These are phyloP conservation scores for Rhingia campestris DNA, from an alignment of 2,888 invertebrate genomes.

Conservation along the genomic window DNA sequence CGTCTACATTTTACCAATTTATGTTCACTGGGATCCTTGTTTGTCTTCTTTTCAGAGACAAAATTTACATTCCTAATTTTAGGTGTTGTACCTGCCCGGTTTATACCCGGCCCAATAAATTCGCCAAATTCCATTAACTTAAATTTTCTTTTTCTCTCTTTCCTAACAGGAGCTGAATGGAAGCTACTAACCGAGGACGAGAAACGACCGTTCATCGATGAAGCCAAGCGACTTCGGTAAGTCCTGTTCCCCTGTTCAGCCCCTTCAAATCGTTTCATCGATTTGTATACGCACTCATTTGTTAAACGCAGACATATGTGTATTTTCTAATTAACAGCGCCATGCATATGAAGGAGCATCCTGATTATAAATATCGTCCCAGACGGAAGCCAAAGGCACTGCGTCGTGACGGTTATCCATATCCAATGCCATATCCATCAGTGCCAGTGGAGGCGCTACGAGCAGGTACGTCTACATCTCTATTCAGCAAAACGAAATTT, in stretches of 20 bases:
- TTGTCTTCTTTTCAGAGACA: too few species aligned
- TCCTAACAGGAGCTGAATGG: conserved; percentile 93
- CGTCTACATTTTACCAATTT: too few species aligned
- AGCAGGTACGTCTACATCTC: conserved; percentile 85
- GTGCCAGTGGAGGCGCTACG: conserved; percentile 94
- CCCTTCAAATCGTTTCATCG: background rate
- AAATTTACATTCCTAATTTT: too few species aligned
- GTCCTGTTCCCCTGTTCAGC: conserved; percentile 10
- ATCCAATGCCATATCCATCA: conserved; percentile 95
- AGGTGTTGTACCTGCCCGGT: too few species aligned
- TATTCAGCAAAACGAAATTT: conserved; percentile 7
- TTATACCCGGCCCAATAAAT: background rate
- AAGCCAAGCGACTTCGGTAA: conserved; percentile 92
- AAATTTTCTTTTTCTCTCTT: background rate
- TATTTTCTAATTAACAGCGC: conserved; percentile 84
- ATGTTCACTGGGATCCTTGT: too few species aligned
- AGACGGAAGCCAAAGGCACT: conserved; percentile 94
- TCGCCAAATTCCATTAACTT: background rate
- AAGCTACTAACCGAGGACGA: conserved; percentile 96
- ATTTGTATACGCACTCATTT: conserved; percentile 15
- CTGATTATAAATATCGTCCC: conserved; percentile 96
- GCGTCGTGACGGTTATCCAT: conserved; percentile 95
- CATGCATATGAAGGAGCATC: conserved; percentile 97
- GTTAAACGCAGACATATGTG: conserved; percentile 38
- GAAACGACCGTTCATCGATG: conserved; percentile 98